phyloP scores from a whole-genome alignment of 2,113 vertebrate species.

The Acrocephalus kingi region DNA sequence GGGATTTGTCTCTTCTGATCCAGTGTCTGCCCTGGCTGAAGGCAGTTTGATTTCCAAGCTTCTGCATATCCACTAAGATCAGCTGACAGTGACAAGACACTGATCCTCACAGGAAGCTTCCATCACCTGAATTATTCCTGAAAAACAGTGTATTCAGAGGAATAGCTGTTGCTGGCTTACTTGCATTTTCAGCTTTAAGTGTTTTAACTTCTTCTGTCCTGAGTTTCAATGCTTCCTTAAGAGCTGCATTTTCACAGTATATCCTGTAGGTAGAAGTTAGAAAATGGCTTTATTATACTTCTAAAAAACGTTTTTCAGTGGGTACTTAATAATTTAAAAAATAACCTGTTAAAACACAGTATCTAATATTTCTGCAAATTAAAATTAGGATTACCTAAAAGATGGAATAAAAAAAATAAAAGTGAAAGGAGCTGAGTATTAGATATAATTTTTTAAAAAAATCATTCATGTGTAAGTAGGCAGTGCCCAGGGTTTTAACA shows the following conservation, averaged over 20 bases:
- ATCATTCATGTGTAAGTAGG: accelerated
- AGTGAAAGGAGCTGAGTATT: neutral
- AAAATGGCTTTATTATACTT: neutral
- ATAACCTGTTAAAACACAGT: neutral
- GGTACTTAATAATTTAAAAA: neutral
- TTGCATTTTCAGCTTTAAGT: conserved; percentile 81
- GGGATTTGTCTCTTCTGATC: neutral
- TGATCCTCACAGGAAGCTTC: neutral
- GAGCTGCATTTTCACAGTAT: conserved; percentile 81
- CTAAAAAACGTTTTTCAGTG: neutral
- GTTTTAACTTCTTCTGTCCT: conserved; percentile 79
- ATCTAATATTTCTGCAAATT: neutral
- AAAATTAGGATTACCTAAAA: neutral
- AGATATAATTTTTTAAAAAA: neutral
- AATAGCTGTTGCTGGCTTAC: conserved; percentile 70
- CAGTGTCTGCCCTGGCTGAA: neutral
- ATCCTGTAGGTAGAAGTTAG: conserved; percentile 69
- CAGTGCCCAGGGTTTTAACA: neutral
- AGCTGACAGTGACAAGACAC: neutral
- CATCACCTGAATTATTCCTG: neutral
- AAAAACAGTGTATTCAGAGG: neutral
- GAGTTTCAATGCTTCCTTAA: conserved; percentile 81
- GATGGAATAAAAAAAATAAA: neutral
- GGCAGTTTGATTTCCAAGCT: neutral
- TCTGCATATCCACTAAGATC: neutral